These are phyloP conservation scores for Martes flavigula DNA, from an alignment of 2,797 vertebrate species.

Conservation along the genomic window DNA sequence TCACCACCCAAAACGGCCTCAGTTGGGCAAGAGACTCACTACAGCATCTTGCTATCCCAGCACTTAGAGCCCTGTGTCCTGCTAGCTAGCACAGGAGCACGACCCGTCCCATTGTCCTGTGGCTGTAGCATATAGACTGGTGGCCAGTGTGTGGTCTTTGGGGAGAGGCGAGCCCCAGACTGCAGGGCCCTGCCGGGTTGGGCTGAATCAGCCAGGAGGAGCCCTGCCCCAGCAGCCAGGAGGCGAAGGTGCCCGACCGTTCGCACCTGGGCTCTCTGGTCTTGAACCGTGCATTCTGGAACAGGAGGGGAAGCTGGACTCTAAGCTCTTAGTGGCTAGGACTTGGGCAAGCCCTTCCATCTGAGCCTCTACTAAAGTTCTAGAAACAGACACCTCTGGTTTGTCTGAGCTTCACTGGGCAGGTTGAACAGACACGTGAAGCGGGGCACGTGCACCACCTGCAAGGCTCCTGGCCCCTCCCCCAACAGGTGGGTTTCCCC, in stretches of 20 bases:
- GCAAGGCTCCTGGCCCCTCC: not conserved
- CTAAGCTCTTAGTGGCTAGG: not conserved
- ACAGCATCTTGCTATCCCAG: not conserved
- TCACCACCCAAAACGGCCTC: accelerated
- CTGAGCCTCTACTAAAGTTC: not conserved
- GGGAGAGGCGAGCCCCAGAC: not conserved
- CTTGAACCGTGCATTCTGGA: accelerated
- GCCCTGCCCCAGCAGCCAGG: not conserved
- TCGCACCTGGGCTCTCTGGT: not conserved
- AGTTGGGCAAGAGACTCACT: accelerated
- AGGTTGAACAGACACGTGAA: not conserved
- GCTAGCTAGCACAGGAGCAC: no score
- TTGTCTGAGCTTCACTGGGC: not conserved
- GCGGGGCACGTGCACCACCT: accelerated
- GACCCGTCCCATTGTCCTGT: accelerated
- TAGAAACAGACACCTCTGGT: accelerated
- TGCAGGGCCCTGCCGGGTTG: not conserved
- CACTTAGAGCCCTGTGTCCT: not conserved
- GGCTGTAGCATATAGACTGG: accelerated
- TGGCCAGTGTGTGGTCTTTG: accelerated
- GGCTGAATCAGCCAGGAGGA: accelerated
- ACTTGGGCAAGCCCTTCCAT: not conserved
- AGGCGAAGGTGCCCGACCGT: not conserved
- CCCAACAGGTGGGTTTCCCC: not conserved
- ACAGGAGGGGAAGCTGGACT: not conserved